phyloP scores from a whole-genome alignment of 2,888 invertebrate genomes.

The Mantis religiosa region DNA sequence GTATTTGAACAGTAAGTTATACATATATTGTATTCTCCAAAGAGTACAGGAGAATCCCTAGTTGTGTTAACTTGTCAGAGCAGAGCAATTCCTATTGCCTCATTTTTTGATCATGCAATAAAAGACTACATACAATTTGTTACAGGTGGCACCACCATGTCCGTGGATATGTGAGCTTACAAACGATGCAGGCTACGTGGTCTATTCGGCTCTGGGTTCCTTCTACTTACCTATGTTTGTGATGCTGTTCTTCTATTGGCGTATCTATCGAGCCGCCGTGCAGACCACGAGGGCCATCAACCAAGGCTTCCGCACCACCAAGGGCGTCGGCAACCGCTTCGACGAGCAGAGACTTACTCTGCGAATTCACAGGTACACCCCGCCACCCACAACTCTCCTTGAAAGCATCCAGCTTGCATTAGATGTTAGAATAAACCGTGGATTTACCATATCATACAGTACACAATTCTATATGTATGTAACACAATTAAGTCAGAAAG shows the following conservation, averaged over 20 bases:
- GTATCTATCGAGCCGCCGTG: constrained; percentile 91
- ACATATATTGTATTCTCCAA: no score
- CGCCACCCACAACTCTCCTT: background rate
- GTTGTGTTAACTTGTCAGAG: no score
- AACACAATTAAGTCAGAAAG: no score
- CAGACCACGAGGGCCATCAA: constrained; percentile 89
- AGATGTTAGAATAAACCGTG: no score
- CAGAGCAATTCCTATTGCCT: no score
- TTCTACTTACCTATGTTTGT: constrained; percentile 98
- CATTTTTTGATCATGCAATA: background rate
- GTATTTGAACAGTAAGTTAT: no score
- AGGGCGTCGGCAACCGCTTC: constrained; percentile 73
- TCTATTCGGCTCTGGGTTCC: constrained; percentile 95
- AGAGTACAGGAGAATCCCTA: no score
- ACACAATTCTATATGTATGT: no score
- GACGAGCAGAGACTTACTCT: constrained; percentile 87
- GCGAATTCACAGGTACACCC: constrained; percentile 68
- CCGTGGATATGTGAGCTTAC: constrained; percentile 88
- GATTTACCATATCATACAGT: no score
- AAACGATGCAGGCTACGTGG: constrained; percentile 91
- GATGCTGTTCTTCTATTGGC: constrained; percentile 97
- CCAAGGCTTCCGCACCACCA: constrained; percentile 84
- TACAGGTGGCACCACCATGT: constrained; percentile 43
- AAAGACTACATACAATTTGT: background rate
- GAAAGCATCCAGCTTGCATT: no score